Evolutionary conservation across 2,797 vertebrate genomes (phyloP), one percentile per base, ranked within the genome.

Genomic region (Falco cherrug): DNA sequence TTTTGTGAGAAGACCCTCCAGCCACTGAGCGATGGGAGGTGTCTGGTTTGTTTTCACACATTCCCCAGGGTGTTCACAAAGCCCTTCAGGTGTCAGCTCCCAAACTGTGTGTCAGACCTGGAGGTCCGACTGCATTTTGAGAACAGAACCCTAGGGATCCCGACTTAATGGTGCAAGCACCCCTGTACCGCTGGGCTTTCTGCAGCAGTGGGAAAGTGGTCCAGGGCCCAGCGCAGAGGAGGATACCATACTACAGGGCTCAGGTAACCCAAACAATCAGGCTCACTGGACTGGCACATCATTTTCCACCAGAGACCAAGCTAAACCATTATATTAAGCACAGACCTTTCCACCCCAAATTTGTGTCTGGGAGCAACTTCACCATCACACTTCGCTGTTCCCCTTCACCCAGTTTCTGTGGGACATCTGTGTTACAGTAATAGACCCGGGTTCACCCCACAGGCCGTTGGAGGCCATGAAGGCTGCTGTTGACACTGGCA

Each of bases 201-300:
- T 48, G 24, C 50, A 76, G 54, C 24, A 6, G 11, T 19, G 10
- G 19, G 4, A 12, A 31, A 59, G 31, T 4, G 7, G 16, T 31
- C 8, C n/a, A 51, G 43, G 20, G 21, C 35, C 50, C 1, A 3
- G 35, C 0, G 1, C 3, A 57, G 41, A 41, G 29, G 0, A 41
- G 10, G 19, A 4, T 5, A 8, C 28, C 45, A 8, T 19, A 2
- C 19, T 60, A 75, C 50, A 68, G 65, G 25, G 15, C 16, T 67
- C 26, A 51, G 67, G 19, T 10, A 37, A 48, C 11, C 21, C 16
- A 33, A 51, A 1, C 8, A 69, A 8, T 7, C 1, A 1, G 19
- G 37, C 54, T 11, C 37, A 39, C 11, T 16, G 25, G 17, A n/a
- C n/a, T 31, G 57, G 10, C 5, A 14, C 2, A 0, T 45, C 48